Conservation (phyloP, 2,888 invertebrate genomes). For the Periphyllus acericola region DNA sequence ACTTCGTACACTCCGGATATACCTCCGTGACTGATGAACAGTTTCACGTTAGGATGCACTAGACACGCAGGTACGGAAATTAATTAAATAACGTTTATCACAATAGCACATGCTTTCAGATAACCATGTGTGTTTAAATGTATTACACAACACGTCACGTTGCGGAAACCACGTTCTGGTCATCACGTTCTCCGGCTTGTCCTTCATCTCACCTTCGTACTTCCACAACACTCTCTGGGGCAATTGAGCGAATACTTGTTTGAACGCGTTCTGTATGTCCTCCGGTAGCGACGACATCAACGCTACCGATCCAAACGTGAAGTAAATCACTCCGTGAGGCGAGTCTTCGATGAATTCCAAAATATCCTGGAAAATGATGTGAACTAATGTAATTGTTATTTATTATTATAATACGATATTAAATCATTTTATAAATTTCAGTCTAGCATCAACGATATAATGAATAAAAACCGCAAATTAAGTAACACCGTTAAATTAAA, state of each 20-base stretch:
- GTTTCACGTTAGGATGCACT: slow-evolving; percentile 13
- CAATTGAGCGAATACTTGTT: neutral
- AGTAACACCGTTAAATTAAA: no score
- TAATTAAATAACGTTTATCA: neutral
- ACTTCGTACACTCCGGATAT: slow-evolving; percentile 33
- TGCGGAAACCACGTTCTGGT: slow-evolving; percentile 19
- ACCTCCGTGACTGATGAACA: slow-evolving; percentile 22
- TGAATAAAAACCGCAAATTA: no score
- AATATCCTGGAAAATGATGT: slow-evolving; percentile 14
- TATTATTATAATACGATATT: no score
- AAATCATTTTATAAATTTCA: no score
- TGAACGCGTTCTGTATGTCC: neutral
- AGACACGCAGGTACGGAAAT: no score
- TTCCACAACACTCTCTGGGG: slow-evolving; percentile 46
- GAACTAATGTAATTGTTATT: no score
- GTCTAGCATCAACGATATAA: no score
- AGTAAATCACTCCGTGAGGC: slow-evolving; percentile 23
- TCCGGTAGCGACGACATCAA: slow-evolving; percentile 5
- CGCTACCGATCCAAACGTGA: neutral
- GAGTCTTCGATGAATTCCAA: slow-evolving; percentile 39
- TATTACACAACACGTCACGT: slow-evolving; percentile 32
- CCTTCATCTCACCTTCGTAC: slow-evolving; percentile 21
- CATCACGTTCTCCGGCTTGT: slow-evolving; percentile 36
- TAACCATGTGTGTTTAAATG: neutral
- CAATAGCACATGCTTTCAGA: neutral